phyloP scores from a whole-genome alignment of 2,113 vertebrate species.

The Todiramphus chloris region DNA sequence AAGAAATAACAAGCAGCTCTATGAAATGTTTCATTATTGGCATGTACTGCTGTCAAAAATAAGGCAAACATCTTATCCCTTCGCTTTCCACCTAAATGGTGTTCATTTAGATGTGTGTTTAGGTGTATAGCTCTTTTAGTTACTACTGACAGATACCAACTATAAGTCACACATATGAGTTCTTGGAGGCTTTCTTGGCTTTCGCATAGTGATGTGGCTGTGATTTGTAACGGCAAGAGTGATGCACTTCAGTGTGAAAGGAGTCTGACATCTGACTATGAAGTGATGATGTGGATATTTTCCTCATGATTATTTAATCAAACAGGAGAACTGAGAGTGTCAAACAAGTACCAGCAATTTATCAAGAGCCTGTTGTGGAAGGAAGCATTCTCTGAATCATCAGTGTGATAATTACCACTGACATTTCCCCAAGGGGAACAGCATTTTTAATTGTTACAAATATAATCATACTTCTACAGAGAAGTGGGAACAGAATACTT shows the following conservation, averaged over 20 bases:
- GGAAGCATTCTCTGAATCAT: slow-evolving; percentile 54
- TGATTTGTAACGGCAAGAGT: neutral
- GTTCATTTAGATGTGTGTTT: neutral
- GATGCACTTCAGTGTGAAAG: neutral
- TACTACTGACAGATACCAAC: neutral
- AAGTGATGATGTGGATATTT: slow-evolving; percentile 45
- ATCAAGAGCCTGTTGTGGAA: slow-evolving; percentile 50
- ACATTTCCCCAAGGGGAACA: slow-evolving; percentile 45
- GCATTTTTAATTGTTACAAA: slow-evolving; percentile 63
- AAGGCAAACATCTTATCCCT: neutral
- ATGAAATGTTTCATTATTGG: neutral
- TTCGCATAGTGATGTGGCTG: neutral
- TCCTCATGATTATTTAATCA: slow-evolving; percentile 56
- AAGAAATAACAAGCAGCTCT: neutral
- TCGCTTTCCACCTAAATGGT: neutral
- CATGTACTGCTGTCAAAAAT: neutral
- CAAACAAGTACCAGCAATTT: slow-evolving; percentile 54
- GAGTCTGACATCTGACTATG: slow-evolving; percentile 21
- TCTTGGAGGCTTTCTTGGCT: neutral
- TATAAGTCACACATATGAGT: neutral
- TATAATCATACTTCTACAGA: slow-evolving; percentile 39
- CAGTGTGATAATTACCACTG: slow-evolving; percentile 65
- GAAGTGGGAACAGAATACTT: slow-evolving; percentile 17
- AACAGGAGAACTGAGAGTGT: slow-evolving; percentile 38
- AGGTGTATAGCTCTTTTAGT: neutral